phyloP scores from a whole-genome alignment of 2,797 vertebrate genomes.

The Calcarius lapponicus region DNA sequence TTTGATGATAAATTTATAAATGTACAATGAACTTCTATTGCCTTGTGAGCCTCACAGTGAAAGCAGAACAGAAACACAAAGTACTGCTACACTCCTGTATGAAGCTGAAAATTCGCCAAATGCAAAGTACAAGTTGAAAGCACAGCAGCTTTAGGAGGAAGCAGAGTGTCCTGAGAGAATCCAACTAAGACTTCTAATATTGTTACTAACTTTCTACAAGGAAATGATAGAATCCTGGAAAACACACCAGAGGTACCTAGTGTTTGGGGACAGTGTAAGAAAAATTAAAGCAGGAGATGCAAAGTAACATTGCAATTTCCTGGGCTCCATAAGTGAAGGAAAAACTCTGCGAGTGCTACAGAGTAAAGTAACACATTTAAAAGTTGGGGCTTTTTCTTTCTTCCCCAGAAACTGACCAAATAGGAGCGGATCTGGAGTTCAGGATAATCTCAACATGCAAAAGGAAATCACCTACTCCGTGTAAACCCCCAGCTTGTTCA shows the following conservation, averaged over 20 bases:
- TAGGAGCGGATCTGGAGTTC: neutral
- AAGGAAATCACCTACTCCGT: neutral
- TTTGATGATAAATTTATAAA: slow-evolving; percentile 51
- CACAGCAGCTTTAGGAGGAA: slow-evolving; percentile 1
- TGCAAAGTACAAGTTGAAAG: slow-evolving; percentile 57
- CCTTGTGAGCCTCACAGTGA: neutral
- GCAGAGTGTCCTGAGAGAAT: slow-evolving; percentile 24
- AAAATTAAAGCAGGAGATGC: neutral
- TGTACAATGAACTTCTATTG: neutral
- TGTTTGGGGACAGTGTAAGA: neutral
- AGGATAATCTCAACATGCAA: neutral
- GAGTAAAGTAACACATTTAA: neutral
- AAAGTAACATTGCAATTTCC: neutral
- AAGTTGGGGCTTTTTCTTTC: neutral
- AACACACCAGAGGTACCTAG: neutral
- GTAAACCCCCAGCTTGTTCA: neutral
- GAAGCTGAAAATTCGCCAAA: slow-evolving; percentile 23
- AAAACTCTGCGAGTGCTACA: neutral
- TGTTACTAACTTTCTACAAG: neutral
- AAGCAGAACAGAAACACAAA: slow-evolving; percentile 6
- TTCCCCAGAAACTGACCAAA: neutral
- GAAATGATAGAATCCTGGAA: slow-evolving; percentile 4
- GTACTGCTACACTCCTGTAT: neutral
- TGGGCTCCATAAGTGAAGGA: neutral
- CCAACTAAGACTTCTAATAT: neutral